Base-by-base conservation (phyloP, 1,140 invertebrate species). In the Meloidogyne floridensis region DNA sequence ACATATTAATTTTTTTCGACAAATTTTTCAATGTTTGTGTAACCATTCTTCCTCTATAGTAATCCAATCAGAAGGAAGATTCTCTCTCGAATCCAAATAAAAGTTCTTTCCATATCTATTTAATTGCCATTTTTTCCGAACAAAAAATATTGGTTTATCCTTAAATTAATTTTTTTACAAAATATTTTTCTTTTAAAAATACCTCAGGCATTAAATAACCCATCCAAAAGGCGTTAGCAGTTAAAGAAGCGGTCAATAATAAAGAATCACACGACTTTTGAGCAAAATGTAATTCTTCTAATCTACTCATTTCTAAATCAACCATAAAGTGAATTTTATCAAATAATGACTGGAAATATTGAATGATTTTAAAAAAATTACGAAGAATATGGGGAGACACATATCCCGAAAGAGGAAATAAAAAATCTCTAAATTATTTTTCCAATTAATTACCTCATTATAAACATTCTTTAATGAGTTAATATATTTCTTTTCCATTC, bases 181-280 rank as follows among this genome's bases (percentile, higher is more conserved):
- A 56, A 56, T 11, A 11, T 56, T 32, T 32, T 32, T 32, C 32
- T 32, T 32, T 32, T 32, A 32, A 56, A 59, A 59, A 15, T 15
- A 59, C 56, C 20, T 77, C 81, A 10, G 82, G 82, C 83, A 84
- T 84, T 73, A 84, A 74, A 72, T 84, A 84, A 18, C 59, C 83
- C 80, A 84, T 84, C 83, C 83, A 86, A 71, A 73, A 84, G 7
- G 43, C 84, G 42, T 87, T 87, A 13, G 83, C 83, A 15, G 83
- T 87, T 15, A 18, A 59, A 10, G 20, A 18, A 15, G 83, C 75
- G 6, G 83, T 84, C 10, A 86, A 43, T 13, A 84, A 42, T 9
- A 84, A 15, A 10, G 83, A 79, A 54, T 84, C 81, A 56, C 83
- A 84, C 9, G 13, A 13, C 7, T 53, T 65, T 13, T 69, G 65